phyloP scores from a whole-genome alignment of 2,797 vertebrate species.

The Nyctalus aviator region DNA sequence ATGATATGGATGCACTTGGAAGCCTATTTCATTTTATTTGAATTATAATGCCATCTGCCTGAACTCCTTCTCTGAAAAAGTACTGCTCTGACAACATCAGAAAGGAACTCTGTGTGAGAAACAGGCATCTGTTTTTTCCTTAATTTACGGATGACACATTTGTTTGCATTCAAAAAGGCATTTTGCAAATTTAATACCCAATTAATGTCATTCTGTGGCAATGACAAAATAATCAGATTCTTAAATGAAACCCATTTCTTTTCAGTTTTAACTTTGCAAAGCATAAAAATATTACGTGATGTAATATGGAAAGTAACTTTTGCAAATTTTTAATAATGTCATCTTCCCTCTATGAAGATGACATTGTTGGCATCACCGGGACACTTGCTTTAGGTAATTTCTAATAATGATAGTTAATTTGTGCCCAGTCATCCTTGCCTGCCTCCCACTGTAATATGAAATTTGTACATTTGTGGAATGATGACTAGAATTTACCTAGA shows the following conservation, averaged over 20 bases:
- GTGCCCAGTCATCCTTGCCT: neutral
- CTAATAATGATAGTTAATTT: neutral
- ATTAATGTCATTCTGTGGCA: slow-evolving; percentile 79
- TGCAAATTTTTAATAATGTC: neutral
- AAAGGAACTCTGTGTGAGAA: slow-evolving; percentile 79
- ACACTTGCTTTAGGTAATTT: neutral
- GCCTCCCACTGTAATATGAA: neutral
- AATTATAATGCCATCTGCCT: slow-evolving; percentile 86
- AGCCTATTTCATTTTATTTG: slow-evolving; percentile 85
- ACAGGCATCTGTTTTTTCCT: slow-evolving; percentile 75
- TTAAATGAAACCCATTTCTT: slow-evolving; percentile 68
- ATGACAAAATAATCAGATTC: slow-evolving; percentile 81
- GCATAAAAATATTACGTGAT: slow-evolving; percentile 39
- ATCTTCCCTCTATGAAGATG: neutral
- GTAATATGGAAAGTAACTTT: neutral
- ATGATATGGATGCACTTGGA: slow-evolving; percentile 81
- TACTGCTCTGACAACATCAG: slow-evolving; percentile 75
- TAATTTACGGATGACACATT: slow-evolving; percentile 81
- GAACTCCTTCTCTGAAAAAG: slow-evolving; percentile 79
- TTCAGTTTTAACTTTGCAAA: slow-evolving; percentile 62
- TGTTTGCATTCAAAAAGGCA: slow-evolving; percentile 79
- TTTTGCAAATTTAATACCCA: slow-evolving; percentile 76
- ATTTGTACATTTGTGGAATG: slow-evolving; percentile 11
- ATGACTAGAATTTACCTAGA: neutral
- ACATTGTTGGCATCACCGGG: neutral